Evolutionary conservation across 2,797 vertebrate genomes (phyloP), one percentile per base, ranked within the genome.

Genomic region (Sternotherus odoratus): DNA sequence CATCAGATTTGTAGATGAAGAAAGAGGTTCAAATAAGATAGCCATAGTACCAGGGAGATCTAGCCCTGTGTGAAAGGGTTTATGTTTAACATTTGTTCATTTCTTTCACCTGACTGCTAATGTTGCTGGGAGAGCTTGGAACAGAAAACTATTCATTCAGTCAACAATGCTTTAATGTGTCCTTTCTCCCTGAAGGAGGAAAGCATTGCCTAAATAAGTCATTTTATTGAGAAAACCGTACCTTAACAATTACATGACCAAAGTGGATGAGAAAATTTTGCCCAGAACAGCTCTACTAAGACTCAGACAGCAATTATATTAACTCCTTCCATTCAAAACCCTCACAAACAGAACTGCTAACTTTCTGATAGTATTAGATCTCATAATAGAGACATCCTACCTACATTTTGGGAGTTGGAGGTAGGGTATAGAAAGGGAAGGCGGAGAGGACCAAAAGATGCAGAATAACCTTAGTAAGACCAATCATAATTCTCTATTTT

Each of bases 181-280:
- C 36, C 69, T 46, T 77, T 7, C 94, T 91, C 30, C 60, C 88
- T 84, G 53, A 54, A 86, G 23, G 19, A 88, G 92, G 81, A 91
- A 9, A 12, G 1, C 21, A 15, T 12, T 5, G 4, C 83, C 92
- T 66, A 75, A 8, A 46, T 23, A 74, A 74, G 36, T 43, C 53
- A 51, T 4, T 28, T 46, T 2, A 82, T 82, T 87, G 89, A 83
- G 92, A 94, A 60, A 69, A 94, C 19, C 51, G 23, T 6, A 53
- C 15, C 43, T 56, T n/a, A 66, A 2, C 77, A 86, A 77, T 49
- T 87, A 66, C 63, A 48, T 88, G 21, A 94, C 39, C 8, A 53
- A 2, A 92, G 56, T 12, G 16, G 5, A 3, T 8, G 93, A 51
- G 53, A 88, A 91, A 54, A 56, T 46, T 8, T 1, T 90, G 12